Base-by-base conservation (phyloP, 2,113 vertebrate species). In the Regulus satrapa region DNA sequence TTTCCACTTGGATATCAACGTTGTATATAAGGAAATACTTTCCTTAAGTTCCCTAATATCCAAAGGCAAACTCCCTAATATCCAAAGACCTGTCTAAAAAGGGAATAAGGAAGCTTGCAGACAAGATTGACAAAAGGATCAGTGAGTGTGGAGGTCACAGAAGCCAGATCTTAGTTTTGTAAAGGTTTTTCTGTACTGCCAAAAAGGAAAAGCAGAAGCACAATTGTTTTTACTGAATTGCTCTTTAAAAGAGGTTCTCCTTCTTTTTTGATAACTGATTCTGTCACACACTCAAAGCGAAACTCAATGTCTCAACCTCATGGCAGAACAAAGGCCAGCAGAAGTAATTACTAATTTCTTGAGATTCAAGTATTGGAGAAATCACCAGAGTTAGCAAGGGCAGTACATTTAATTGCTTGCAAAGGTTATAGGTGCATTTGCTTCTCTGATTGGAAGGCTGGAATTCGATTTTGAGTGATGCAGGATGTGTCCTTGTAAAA, bases 301-400 rank as follows among this genome's bases (percentile, higher is more conserved):
- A 83, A 52, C 36, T 46, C 23, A 0, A 40, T 77, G 19, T 68
- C 43, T 89, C 63, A 73, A 69, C 89, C 66, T 96, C 23, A 28
- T 63, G 71, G 54, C 72, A 88, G 79, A 95, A 63, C 56, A 78
- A 96, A 96, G 81, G 81, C 75, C 77, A 76, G 34, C 46, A 95
- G 69, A 82, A 96, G 78, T 94, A 97, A 96, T 95, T 90, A 84
- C 64, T 88, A n/a, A 85, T 72, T 78, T 94, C 45, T 86, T 88
- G 49, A 94, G 75, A 71, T 92, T 88, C 52, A 48, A 59, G 43
- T 72, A 34, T 63, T 34, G 36, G 66, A 79, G 55, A 95, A 94
- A 72, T 90, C n/a, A 19, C 52, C 24, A 14, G 31, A 94, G 69
- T 63, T 88, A 91, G 78, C 64, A 63, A 89, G 48, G 61, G 45